A percentile compares a stretch with the other conserved stretches of the same genome.
Evolutionary conservation across 1,140 invertebrate genomes (phyloP).

Genomic region (Bombus confusus): DNA sequence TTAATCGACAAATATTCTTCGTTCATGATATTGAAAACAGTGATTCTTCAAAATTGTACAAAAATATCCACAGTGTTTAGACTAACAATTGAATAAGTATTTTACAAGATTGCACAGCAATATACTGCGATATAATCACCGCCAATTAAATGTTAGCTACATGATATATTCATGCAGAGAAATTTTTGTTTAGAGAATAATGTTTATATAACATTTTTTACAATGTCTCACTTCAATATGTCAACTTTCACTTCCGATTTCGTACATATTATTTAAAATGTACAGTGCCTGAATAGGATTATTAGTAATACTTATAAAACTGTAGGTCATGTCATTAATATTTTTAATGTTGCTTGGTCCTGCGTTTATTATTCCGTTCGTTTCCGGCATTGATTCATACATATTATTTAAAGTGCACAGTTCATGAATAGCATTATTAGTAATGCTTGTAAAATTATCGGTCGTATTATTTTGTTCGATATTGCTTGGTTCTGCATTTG

Average conservation of each 20-base stretch:
- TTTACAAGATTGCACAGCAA: neutral
- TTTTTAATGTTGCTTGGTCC: slow-evolving; percentile 26
- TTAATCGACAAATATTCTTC: slow-evolving; percentile 39
- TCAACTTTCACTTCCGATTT: too few species aligned
- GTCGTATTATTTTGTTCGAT: slow-evolving; percentile 75
- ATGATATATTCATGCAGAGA: slow-evolving; percentile 20
- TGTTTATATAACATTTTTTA: slow-evolving; percentile 28
- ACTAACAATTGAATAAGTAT: neutral
- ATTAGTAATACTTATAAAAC: slow-evolving; percentile 81
- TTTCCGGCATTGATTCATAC: slow-evolving; percentile 67
- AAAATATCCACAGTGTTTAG: slow-evolving; percentile 36
- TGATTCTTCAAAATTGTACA: neutral
- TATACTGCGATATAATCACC: slow-evolving; percentile 43
- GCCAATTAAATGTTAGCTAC: slow-evolving; percentile 46
- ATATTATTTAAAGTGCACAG: slow-evolving; percentile 76
- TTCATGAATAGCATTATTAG: slow-evolving; percentile 76
- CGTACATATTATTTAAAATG: too few species aligned
- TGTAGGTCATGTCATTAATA: slow-evolving; percentile 80
- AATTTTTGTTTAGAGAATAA: neutral
- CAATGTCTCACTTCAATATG: neutral
- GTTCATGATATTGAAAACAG: slow-evolving; percentile 25
- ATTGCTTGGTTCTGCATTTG: neutral
- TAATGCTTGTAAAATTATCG: slow-evolving; percentile 82
- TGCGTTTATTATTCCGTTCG: slow-evolving; percentile 24
- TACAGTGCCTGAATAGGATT: slow-evolving; percentile 75